These are phyloP conservation scores for Phasia obesa DNA, from an alignment of 2,888 invertebrate species.

Conservation along the genomic window DNA sequence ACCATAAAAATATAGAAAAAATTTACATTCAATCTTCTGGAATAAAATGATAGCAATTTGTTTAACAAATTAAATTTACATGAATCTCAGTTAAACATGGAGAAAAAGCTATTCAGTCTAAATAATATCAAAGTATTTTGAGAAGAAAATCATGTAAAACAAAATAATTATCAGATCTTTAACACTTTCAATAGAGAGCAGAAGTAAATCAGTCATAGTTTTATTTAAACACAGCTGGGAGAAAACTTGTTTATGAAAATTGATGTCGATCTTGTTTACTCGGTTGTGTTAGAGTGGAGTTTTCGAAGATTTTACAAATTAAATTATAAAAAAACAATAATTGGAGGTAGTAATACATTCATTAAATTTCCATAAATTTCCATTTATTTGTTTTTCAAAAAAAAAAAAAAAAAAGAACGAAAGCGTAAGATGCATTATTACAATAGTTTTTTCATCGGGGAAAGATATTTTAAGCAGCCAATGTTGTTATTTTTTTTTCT, in stretches of 20 bases:
- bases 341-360: background rate
- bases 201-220: conserved; percentile 30
- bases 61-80: conserved; percentile 60
- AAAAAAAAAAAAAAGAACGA: background rate
- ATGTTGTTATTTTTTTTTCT: no score
- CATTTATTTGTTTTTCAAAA: background rate
- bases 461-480: no score
- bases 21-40: conserved; percentile 52
- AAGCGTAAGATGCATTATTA: background rate
- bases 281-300: background rate
- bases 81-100: conserved; percentile 12
- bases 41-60: conserved; percentile 68
- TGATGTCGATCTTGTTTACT: conserved; percentile 52
- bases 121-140: conserved; percentile 9
- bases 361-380: background rate
- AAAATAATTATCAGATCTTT: conserved; percentile 66
- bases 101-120: conserved; percentile 22
- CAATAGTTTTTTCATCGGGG: no score
- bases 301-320: conserved; percentile 11
- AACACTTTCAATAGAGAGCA: conserved; percentile 62
- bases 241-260: conserved; percentile 45
- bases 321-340: no score
- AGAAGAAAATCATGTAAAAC: conserved; percentile 61
- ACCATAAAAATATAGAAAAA: background rate
- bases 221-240: background rate